Conservation (phyloP, 1,140 invertebrate species). For the Megalonaias nervosa region DNA sequence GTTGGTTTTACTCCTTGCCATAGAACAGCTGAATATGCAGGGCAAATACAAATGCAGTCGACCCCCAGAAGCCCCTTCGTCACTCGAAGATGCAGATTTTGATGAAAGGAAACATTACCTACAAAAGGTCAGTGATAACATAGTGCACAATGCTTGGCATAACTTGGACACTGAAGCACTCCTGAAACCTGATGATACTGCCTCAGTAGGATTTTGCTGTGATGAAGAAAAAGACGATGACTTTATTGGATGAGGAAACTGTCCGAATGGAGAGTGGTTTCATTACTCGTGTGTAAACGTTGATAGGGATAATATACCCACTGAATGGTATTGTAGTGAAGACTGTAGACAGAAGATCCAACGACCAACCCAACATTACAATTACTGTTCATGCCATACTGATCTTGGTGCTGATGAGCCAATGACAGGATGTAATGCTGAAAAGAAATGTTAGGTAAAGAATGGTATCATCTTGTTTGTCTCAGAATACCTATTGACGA, state of each 20-base stretch:
- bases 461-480: conserved; percentile 31
- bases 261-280: conserved; percentile 12
- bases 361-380: too few relatives aligned
- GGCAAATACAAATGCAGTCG: not conserved
- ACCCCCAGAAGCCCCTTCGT: not conserved
- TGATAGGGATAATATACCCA: too few relatives aligned
- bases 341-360: too few relatives aligned
- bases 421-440: conserved; percentile 25
- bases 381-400: conserved; percentile 15
- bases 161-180: conserved; percentile 2
- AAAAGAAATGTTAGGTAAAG: conserved; percentile 20
- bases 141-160: conserved; percentile 1
- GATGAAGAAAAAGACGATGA: not conserved
- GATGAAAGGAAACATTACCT: too few relatives aligned
- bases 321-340: too few relatives aligned
- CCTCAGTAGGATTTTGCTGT: too few relatives aligned
- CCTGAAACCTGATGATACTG: conserved; percentile 24
- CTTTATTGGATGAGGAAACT: conserved; percentile 19
- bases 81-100: too few relatives aligned
- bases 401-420: conserved; percentile 40
- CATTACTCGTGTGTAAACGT: too few relatives aligned
- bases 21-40: not conserved
- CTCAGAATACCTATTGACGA: too few relatives aligned
- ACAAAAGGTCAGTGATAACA: too few relatives aligned
- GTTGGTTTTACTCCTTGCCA: not conserved